phyloP scores from a whole-genome alignment of 2,113 vertebrate genomes.

The Grus americana region DNA sequence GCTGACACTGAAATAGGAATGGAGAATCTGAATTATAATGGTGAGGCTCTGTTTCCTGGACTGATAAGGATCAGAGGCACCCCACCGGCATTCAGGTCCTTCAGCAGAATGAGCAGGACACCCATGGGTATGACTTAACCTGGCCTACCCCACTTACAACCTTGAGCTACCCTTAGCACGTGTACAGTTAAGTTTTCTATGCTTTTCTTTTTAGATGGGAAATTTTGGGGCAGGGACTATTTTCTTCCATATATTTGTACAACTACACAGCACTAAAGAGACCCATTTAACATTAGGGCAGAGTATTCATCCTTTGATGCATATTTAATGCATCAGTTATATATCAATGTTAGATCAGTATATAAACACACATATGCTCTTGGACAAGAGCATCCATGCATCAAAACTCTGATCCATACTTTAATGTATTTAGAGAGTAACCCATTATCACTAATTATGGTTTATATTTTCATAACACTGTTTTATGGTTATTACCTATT shows the following conservation, averaged over 20 bases:
- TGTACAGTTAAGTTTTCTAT: not conserved
- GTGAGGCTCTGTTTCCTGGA: not conserved
- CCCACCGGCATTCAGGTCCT: not conserved
- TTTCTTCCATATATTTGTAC: not conserved
- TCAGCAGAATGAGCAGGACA: not conserved
- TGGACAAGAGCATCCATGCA: slow-evolving; percentile 57
- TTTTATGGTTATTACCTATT: slow-evolving; percentile 64
- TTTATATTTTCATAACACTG: slow-evolving; percentile 58
- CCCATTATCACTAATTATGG: slow-evolving; percentile 50
- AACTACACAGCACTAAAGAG: not conserved
- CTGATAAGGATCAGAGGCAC: not conserved
- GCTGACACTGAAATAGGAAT: not conserved
- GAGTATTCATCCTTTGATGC: slow-evolving; percentile 20
- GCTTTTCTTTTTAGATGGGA: not conserved
- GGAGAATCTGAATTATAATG: not conserved
- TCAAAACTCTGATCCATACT: slow-evolving; percentile 44
- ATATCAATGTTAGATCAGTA: slow-evolving; percentile 26
- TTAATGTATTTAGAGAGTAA: slow-evolving; percentile 53
- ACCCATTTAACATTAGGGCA: not conserved
- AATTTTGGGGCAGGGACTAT: not conserved
- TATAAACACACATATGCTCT: slow-evolving; percentile 52
- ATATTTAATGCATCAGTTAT: slow-evolving; percentile 11
- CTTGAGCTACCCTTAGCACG: not conserved
- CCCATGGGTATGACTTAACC: not conserved
- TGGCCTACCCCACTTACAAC: not conserved